Conservation (phyloP, 2,888 invertebrate genomes). For the Diogma glabrata region DNA sequence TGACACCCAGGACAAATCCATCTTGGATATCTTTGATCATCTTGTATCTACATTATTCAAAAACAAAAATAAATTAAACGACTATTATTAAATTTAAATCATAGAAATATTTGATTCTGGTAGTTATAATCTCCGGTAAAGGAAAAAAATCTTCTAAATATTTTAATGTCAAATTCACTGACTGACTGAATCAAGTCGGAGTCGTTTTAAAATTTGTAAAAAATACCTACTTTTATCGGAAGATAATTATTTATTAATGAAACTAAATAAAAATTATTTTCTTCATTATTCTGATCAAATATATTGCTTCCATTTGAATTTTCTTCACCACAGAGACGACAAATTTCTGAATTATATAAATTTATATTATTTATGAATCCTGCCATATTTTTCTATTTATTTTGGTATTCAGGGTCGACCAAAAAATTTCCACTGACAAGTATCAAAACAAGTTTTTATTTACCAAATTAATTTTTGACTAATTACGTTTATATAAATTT, state of each 20-base stretch:
- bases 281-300: conserved; percentile 46
- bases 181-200: conserved; percentile 16
- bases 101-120: conserved; percentile 3
- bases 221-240: conserved; percentile 53
- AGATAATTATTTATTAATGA: conserved; percentile 59
- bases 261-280: conserved; percentile 42
- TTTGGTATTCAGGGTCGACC: too few species aligned
- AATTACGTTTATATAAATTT: too few species aligned
- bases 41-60: conserved; percentile 43
- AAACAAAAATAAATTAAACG: neutral
- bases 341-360: conserved; percentile 55
- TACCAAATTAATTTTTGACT: too few species aligned
- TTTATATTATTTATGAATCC: conserved; percentile 1
- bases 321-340: conserved; percentile 65
- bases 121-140: neutral
- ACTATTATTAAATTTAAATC: too few species aligned
- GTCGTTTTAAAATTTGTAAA: conserved; percentile 2
- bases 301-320: conserved; percentile 56
- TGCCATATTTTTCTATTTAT: too few species aligned
- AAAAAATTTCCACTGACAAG: too few species aligned
- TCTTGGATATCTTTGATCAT: conserved; percentile 57
- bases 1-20: conserved; percentile 68
- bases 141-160: neutral
- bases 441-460: too few species aligned
- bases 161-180: conserved; percentile 15